phyloP scores from a whole-genome alignment of 92 coral and sea anemone species.

The Ricordea florida region DNA sequence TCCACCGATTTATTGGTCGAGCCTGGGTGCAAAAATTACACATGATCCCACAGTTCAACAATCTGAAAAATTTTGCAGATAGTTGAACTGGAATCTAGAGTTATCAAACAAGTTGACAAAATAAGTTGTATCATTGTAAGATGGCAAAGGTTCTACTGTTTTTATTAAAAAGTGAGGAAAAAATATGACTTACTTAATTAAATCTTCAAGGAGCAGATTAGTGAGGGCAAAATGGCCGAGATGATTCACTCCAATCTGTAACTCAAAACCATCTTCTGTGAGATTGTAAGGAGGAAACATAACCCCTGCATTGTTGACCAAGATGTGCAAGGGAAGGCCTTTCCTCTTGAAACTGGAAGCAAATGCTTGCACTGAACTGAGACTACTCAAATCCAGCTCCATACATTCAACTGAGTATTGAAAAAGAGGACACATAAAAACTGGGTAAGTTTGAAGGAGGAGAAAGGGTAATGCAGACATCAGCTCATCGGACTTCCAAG shows the following conservation, averaged over 20 bases:
- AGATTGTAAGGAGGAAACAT: slow-evolving; percentile 86
- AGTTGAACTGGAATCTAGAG: too few relatives aligned
- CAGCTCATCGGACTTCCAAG: too few relatives aligned
- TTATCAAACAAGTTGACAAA: too few relatives aligned
- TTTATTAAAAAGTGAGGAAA: neutral
- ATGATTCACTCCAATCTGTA: slow-evolving; percentile 88
- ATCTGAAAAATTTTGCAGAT: too few relatives aligned
- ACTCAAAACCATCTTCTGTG: slow-evolving; percentile 94
- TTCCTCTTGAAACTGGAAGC: slow-evolving; percentile 66
- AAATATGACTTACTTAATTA: slow-evolving; percentile 71
- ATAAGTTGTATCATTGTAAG: too few relatives aligned
- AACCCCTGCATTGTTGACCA: slow-evolving; percentile 95
- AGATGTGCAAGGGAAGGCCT: slow-evolving; percentile 75
- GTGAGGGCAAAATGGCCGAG: slow-evolving; percentile 94
- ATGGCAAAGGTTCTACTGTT: too few relatives aligned
- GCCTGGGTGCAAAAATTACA: too few relatives aligned
- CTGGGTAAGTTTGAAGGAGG: neutral
- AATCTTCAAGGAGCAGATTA: slow-evolving; percentile 72
- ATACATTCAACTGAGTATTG: slow-evolving; percentile 73
- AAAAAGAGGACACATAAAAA: neutral
- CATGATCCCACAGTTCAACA: too few relatives aligned
- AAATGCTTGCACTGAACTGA: slow-evolving; percentile 76
- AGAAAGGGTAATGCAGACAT: neutral
- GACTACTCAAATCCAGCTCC: slow-evolving; percentile 81
- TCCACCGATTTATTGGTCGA: too few relatives aligned